Conservation (phyloP, 2,797 vertebrate species). For the Pogonophryne albipinna region DNA sequence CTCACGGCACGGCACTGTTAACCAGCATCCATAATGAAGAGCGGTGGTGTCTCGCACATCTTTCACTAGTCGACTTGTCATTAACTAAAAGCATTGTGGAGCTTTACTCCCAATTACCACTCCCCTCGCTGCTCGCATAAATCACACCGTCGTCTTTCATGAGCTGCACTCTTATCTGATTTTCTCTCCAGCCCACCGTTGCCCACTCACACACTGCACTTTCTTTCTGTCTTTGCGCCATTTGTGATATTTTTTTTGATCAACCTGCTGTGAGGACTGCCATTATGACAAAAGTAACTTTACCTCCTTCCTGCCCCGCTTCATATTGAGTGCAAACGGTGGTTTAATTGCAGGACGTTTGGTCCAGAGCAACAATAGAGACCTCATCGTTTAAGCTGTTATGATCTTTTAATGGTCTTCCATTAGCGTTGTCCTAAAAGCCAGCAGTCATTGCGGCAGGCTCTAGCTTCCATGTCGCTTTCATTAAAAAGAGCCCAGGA, state of each 20-base stretch:
- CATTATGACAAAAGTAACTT: slow-evolving; percentile 59
- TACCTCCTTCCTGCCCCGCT: slow-evolving; percentile 62
- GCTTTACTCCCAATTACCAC: slow-evolving; percentile 83
- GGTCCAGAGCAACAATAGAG: slow-evolving; percentile 70
- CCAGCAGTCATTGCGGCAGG: slow-evolving; percentile 63
- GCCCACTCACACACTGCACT: not conserved
- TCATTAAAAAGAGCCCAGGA: slow-evolving; percentile 77
- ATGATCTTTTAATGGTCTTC: slow-evolving; percentile 83
- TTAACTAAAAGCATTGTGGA: slow-evolving; percentile 83
- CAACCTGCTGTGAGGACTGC: slow-evolving; percentile 20
- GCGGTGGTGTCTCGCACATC: slow-evolving; percentile 65
- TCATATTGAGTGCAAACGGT: slow-evolving; percentile 65
- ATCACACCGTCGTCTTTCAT: slow-evolving; percentile 76
- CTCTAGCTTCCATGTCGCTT: slow-evolving; percentile 78
- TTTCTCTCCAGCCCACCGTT: slow-evolving; percentile 10
- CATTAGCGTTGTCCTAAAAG: slow-evolving; percentile 76
- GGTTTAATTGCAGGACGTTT: slow-evolving; percentile 74
- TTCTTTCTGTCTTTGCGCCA: slow-evolving; percentile 8
- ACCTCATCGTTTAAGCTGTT: slow-evolving; percentile 81
- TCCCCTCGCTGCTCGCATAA: slow-evolving; percentile 74
- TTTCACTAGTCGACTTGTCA: slow-evolving; percentile 80
- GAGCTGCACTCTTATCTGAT: slow-evolving; percentile 60
- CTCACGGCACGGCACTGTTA: slow-evolving; percentile 53
- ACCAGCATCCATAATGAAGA: slow-evolving; percentile 69
- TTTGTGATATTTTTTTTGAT: slow-evolving; percentile 19